Evolutionary conservation across 2,888 invertebrate genomes (phyloP), one percentile per base, ranked within the genome.

Genomic region (Chrysopilus asiliformis): DNA sequence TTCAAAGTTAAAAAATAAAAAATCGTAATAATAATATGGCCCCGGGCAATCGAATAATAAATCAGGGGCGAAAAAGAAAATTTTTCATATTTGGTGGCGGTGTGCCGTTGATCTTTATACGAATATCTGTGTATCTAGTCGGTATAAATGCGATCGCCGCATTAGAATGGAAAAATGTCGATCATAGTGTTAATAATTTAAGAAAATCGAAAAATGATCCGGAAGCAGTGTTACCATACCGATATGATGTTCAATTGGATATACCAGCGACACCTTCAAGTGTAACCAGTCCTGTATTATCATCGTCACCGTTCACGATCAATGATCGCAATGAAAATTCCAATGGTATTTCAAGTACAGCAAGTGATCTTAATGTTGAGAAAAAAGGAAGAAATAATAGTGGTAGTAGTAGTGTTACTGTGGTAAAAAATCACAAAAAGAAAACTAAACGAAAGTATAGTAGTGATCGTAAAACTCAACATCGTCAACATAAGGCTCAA

Each of bases 41-140:
- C n/a, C n/a, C n/a, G n/a, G n/a, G n/a, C n/a, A n/a, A n/a, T n/a
- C n/a, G n/a, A n/a, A n/a, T n/a, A n/a, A n/a, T n/a, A n/a, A n/a
- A n/a, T n/a, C n/a, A n/a, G n/a, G n/a, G n/a, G n/a, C n/a, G n/a
- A n/a, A n/a, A n/a, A n/a, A n/a, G n/a, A n/a, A n/a, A n/a, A n/a
- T n/a, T n/a, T n/a, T n/a, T n/a, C n/a, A n/a, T n/a, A n/a, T n/a
- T n/a, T n/a, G n/a, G n/a, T n/a, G n/a, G n/a, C n/a, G n/a, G n/a
- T n/a, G n/a, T n/a, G n/a, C n/a, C n/a, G n/a, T n/a, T n/a, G n/a
- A n/a, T n/a, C n/a, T n/a, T n/a, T n/a, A 29, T 46, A n/a, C 40
- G 41, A 30, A 42, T 45, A 36, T 42, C 39, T 25, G 28, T 46
- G 32, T 45, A 43, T 40, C 42, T 47, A 41, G 46, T 50, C 48